These are phyloP conservation scores for Hyphantria cunea DNA, from an alignment of 1,140 invertebrate species.

Conservation along the genomic window DNA sequence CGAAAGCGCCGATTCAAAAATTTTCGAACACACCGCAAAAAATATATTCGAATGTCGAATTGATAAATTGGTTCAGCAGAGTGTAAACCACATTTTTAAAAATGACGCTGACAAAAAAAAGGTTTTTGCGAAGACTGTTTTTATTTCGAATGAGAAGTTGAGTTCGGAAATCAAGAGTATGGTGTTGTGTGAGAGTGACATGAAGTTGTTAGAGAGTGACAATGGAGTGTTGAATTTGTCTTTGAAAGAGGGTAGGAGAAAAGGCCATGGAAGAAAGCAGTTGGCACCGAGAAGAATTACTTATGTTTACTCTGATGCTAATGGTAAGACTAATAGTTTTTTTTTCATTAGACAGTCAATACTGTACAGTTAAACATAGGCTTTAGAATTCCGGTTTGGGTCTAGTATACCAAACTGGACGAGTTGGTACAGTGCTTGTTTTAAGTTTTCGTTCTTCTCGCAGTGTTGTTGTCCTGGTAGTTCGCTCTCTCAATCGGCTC, in stretches of 20 bases:
- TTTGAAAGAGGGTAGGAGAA: conserved; percentile 54
- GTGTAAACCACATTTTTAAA: conserved; percentile 68
- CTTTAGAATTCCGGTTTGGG: too few relatives aligned
- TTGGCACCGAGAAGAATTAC: conserved; percentile 59
- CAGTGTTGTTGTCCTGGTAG: too few relatives aligned
- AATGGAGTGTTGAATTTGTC: conserved; percentile 64
- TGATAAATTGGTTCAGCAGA: conserved; percentile 65
- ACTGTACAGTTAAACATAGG: too few relatives aligned
- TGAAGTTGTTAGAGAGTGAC: conserved; percentile 29
- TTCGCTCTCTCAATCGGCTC: too few relatives aligned
- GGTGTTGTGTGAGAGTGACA: conserved; percentile 29
- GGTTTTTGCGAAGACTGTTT: conserved; percentile 67
- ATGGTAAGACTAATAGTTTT: too few relatives aligned
- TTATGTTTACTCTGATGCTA: conserved; percentile 47
- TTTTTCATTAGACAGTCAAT: too few relatives aligned
- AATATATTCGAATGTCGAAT: conserved; percentile 67
- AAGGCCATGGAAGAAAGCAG: conserved; percentile 68
- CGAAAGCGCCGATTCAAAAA: conserved; percentile 37
- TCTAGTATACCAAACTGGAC: too few relatives aligned
- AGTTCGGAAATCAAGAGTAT: conserved; percentile 25
- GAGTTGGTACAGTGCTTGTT: too few relatives aligned
- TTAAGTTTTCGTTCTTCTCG: too few relatives aligned
- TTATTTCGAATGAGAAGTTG: conserved; percentile 44
- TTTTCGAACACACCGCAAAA: not conserved
- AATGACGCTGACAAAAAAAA: conserved; percentile 50